phyloP scores from a whole-genome alignment of 2,113 vertebrate species.

The Dendrocopos noguchii region DNA sequence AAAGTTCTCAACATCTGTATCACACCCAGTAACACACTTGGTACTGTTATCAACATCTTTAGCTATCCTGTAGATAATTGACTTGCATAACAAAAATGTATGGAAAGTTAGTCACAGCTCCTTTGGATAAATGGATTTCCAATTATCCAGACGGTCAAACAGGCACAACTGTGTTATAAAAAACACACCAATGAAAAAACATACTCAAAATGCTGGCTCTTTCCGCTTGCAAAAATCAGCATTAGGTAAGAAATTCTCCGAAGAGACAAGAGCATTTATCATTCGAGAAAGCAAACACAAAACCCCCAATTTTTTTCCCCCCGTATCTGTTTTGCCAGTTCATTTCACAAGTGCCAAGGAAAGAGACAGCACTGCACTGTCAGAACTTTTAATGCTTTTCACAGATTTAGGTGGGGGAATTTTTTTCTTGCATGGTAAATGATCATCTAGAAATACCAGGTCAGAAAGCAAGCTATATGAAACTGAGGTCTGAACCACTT shows the following conservation, averaged over 20 bases:
- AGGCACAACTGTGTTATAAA: background rate
- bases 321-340: slow-evolving; percentile 80
- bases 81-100: background rate
- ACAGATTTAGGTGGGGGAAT: background rate
- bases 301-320: background rate
- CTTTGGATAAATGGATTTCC: background rate
- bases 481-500: background rate
- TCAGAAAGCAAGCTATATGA: background rate
- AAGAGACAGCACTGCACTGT: slow-evolving; percentile 78
- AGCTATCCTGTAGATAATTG: background rate
- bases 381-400: slow-evolving; percentile 68
- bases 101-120: background rate
- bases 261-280: slow-evolving; percentile 79
- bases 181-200: no score
- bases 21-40: background rate
- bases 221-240: slow-evolving; percentile 72
- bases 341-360: slow-evolving; percentile 78
- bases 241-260: slow-evolving; percentile 67
- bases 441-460: slow-evolving; percentile 47
- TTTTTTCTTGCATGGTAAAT: slow-evolving; percentile 17
- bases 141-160: background rate
- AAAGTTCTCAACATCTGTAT: background rate
- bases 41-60: background rate
- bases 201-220: slow-evolving; percentile 26
- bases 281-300: slow-evolving; percentile 74